A percentile compares a stretch with the other conserved stretches of the same genome.
Conservation (phyloP, 1,140 invertebrate genomes). For the Catajapyx aquilonaris region DNA sequence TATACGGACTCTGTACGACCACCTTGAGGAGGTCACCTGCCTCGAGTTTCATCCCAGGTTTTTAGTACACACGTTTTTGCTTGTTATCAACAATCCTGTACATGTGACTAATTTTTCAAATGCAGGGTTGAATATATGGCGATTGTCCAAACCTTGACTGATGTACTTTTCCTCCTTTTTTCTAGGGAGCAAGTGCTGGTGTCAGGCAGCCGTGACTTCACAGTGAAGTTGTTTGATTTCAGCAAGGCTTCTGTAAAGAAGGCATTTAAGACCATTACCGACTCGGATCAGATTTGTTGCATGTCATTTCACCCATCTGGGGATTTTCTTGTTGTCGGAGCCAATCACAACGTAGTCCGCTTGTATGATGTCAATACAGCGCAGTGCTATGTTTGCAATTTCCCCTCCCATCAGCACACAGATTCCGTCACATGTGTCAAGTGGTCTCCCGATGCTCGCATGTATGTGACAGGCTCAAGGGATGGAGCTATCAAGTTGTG, state of each 20-base stretch:
- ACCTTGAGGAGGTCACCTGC: constrained; percentile 90
- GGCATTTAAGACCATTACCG: constrained; percentile 84
- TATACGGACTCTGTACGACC: constrained; percentile 95
- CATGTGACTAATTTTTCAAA: neutral
- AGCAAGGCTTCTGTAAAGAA: constrained; percentile 96
- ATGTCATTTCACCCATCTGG: constrained; percentile 89
- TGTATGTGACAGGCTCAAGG: constrained; percentile 75
- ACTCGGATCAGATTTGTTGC: constrained; percentile 70
- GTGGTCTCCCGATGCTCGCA: constrained; percentile 17
- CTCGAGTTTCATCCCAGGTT: constrained; percentile 95
- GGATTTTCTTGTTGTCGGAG: constrained; percentile 82
- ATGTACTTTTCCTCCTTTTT: too few species aligned
- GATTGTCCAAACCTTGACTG: too few species aligned
- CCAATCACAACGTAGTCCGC: constrained; percentile 72
- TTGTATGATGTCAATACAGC: constrained; percentile 89
- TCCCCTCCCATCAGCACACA: constrained; percentile 80
- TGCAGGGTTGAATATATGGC: too few species aligned
- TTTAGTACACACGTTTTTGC: constrained; percentile 14
- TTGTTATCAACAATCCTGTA: constrained; percentile 1
- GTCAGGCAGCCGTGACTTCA: constrained; percentile 82
- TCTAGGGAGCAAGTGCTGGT: constrained; percentile 75
- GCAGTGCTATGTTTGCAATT: constrained; percentile 84
- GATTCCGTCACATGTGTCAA: constrained; percentile 65
- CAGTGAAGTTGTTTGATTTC: constrained; percentile 92
- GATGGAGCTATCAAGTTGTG: constrained; percentile 90